phyloP scores from a whole-genome alignment of 2,113 vertebrate species.

The Acrocephalus kingi region DNA sequence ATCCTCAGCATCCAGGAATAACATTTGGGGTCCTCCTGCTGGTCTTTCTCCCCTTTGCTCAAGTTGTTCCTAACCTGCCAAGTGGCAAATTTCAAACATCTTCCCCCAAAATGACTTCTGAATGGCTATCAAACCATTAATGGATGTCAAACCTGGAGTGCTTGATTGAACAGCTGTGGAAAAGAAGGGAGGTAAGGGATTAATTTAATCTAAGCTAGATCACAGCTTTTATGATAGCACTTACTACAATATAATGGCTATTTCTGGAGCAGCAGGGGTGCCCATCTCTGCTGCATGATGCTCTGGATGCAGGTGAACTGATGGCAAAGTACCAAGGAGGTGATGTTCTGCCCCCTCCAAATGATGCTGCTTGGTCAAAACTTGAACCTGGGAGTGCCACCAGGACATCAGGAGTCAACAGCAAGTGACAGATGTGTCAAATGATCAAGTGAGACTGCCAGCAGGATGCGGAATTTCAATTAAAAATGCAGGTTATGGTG shows the following conservation, averaged over 20 bases:
- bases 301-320: background rate
- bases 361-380: background rate
- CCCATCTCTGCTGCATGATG: fast-evolving
- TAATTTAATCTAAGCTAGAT: background rate
- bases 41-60: fast-evolving
- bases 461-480: background rate
- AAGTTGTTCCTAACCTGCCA: background rate
- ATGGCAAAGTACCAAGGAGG: background rate
- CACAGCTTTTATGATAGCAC: background rate
- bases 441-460: background rate
- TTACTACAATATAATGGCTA: background rate
- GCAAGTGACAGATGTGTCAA: background rate
- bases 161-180: background rate
- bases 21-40: background rate
- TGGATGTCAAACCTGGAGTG: background rate
- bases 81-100: background rate
- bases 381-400: background rate
- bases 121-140: background rate
- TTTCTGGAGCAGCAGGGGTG: background rate
- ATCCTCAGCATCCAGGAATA: background rate
- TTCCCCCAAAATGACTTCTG: background rate
- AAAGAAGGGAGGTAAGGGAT: background rate
- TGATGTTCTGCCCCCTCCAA: background rate
- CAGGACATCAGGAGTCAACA: background rate
- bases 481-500: background rate